A percentile compares a stretch with the other conserved stretches of the same genome.
Evolutionary conservation across 2,113 vertebrate species (phyloP).

Genomic region (Nothocercus nigrocapillus): DNA sequence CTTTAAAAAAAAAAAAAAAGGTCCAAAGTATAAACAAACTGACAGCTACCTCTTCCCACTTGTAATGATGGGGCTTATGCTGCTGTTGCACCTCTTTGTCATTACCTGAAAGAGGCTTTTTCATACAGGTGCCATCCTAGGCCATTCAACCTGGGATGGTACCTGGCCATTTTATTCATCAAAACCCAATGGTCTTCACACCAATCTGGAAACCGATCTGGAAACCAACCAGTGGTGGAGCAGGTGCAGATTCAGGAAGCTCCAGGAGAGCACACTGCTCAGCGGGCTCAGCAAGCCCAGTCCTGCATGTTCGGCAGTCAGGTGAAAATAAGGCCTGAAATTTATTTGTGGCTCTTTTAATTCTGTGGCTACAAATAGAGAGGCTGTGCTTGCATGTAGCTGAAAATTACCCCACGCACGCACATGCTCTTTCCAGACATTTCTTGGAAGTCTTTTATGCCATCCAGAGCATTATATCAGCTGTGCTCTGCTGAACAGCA

Average conservation of each 20-base stretch:
- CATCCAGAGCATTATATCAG: not conserved
- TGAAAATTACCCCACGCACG: accelerated
- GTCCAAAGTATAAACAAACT: not conserved
- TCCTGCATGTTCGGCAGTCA: not conserved
- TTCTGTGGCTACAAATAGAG: not conserved
- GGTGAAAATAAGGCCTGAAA: not conserved
- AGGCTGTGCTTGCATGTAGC: not conserved
- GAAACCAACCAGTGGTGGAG: not conserved
- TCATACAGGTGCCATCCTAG: not conserved
- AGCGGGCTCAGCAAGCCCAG: not conserved
- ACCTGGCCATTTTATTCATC: not conserved
- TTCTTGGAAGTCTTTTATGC: not conserved
- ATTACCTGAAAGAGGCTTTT: not conserved
- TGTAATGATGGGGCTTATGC: not conserved
- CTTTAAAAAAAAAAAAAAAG: not conserved
- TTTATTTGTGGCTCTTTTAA: not conserved
- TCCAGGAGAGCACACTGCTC: not conserved
- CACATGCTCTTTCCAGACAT: not conserved
- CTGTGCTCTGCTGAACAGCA: not conserved
- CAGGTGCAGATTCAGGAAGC: not conserved
- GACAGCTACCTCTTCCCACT: not conserved
- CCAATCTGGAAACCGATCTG: not conserved
- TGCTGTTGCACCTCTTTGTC: not conserved
- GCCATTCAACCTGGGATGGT: too few species aligned
- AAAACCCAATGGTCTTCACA: not conserved